A percentile compares a stretch with the other conserved stretches of the same genome.
Evolutionary conservation across 1,140 invertebrate species (phyloP).

Genomic region (Coboldia fuscipes): DNA sequence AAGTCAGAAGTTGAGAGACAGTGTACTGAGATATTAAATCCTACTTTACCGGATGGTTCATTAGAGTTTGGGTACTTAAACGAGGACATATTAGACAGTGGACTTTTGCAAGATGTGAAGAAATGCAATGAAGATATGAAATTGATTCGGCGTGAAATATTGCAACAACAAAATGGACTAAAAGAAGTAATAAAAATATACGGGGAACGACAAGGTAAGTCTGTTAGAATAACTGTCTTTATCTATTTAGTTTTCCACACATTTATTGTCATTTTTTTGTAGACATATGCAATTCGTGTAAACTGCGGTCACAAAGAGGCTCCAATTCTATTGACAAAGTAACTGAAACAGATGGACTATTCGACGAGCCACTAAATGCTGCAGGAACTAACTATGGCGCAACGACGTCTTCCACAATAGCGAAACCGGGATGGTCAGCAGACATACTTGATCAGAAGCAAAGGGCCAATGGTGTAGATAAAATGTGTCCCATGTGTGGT

Average conservation of each 20-base stretch:
- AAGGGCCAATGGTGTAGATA: slow-evolving; percentile 16
- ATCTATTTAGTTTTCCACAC: too few species aligned
- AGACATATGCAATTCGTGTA: too few species aligned
- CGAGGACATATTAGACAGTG: slow-evolving; percentile 27
- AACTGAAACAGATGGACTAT: too few species aligned
- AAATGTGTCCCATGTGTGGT: slow-evolving; percentile 25
- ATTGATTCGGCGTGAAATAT: slow-evolving; percentile 33
- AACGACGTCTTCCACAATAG: neutral
- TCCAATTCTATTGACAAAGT: too few species aligned
- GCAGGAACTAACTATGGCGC: too few species aligned
- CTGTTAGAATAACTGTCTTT: neutral
- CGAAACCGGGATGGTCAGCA: neutral
- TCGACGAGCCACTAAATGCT: too few species aligned
- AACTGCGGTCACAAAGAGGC: too few species aligned
- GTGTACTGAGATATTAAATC: slow-evolving; percentile 34
- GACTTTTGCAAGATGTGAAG: slow-evolving; percentile 37
- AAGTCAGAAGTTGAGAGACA: slow-evolving; percentile 42
- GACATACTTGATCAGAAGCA: slow-evolving; percentile 13
- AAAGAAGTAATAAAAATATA: slow-evolving; percentile 24
- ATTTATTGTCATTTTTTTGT: too few species aligned
- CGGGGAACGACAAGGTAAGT: slow-evolving; percentile 5
- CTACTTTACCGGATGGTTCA: slow-evolving; percentile 27
- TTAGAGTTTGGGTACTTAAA: slow-evolving; percentile 45
- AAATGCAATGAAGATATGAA: slow-evolving; percentile 37
- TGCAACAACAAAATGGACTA: slow-evolving; percentile 38